A percentile compares a stretch with the other conserved stretches of the same genome.
These are phyloP conservation scores for Lutraria rhynchaena DNA, from an alignment of 1,140 invertebrate genomes.

Conservation along the genomic window DNA sequence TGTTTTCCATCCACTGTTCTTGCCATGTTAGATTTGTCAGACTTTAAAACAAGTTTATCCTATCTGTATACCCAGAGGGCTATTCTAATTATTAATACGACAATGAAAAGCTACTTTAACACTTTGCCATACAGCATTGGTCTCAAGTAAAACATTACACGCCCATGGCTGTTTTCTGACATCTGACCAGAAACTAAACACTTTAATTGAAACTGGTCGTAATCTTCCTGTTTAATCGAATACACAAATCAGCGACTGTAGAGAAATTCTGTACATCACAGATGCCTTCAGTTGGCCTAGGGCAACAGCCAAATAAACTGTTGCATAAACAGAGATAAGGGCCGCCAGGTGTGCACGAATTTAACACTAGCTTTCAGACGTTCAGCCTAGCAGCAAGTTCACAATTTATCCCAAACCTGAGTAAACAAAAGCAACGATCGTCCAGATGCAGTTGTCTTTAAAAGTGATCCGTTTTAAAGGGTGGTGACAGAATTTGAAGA, in stretches of 20 bases:
- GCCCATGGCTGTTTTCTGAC: constrained; percentile 45
- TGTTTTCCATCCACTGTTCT: too few relatives aligned
- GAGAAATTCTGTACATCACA: neutral
- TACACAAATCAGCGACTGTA: constrained; percentile 33
- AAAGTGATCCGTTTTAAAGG: too few relatives aligned
- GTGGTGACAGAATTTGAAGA: too few relatives aligned
- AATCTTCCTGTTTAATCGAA: constrained; percentile 39
- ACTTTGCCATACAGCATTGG: too few relatives aligned
- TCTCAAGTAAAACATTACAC: neutral
- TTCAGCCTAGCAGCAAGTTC: neutral
- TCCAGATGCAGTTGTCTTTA: constrained; percentile 4
- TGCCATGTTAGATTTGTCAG: too few relatives aligned
- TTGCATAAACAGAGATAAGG: constrained; percentile 50
- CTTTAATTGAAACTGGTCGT: constrained; percentile 25
- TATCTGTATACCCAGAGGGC: too few relatives aligned
- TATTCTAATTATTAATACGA: too few relatives aligned
- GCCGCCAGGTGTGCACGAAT: constrained; percentile 42
- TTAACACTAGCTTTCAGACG: constrained; percentile 28
- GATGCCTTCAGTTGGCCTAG: constrained; percentile 12
- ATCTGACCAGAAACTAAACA: constrained; percentile 40
- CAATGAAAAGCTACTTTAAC: too few relatives aligned
- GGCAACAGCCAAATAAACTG: constrained; percentile 32
- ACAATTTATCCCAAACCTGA: constrained; percentile 12
- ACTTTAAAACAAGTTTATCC: too few relatives aligned
- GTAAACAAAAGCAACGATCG: constrained; percentile 15